Evolutionary conservation across 2,113 vertebrate genomes (phyloP), one percentile per base, ranked within the genome.

Genomic region (Dipodomys spectabilis): DNA sequence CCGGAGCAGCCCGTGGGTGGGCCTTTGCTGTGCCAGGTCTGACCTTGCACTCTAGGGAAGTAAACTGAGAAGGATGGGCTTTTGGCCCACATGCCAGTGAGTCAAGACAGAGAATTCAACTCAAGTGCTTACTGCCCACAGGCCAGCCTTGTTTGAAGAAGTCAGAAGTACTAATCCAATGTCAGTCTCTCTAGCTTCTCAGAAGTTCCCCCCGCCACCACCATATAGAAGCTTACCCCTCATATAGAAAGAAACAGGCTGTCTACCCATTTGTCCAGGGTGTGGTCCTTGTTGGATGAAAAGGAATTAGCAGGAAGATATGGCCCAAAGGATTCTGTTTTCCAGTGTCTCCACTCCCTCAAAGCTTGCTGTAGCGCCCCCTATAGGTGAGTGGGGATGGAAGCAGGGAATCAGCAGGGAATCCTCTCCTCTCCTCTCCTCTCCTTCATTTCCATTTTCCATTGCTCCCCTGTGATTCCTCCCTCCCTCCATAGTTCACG

Each of bases 401-500:
- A 30, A 7, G 3, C 57, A 53, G 67, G 16, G 73, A 11, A 7
- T 25, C 27, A 35, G 57, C 10, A n/a, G n/a, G n/a, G n/a, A 49
- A 28, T 35, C 32, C 45, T 2, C 2, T 49, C 49, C 12, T 12
- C 45, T 49, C 45, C 11, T 11, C 49, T 49, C 49, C 12, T 12
- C 49, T 49, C 49, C 12, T 49, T 84, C 65, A 57, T 16, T 16
- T 64, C 32, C 53, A 28, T 32, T 75, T 60, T 57, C 11, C 30
- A 0, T 68, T 22, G 60, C 53, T 83, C 81, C 18, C 23, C 90
- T 77, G 30, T 49, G 8, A 45, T 19, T 6, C 57, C 35, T n/a
- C 2, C 9, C 28, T 62, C 81, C 45, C 30, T 44, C 78, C 0
- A 0, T 0, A 28, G 27, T 8, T 35, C 85, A 4, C 0, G 0